Conservation (phyloP, 2,113 vertebrate species). For the Uria lomvia region DNA sequence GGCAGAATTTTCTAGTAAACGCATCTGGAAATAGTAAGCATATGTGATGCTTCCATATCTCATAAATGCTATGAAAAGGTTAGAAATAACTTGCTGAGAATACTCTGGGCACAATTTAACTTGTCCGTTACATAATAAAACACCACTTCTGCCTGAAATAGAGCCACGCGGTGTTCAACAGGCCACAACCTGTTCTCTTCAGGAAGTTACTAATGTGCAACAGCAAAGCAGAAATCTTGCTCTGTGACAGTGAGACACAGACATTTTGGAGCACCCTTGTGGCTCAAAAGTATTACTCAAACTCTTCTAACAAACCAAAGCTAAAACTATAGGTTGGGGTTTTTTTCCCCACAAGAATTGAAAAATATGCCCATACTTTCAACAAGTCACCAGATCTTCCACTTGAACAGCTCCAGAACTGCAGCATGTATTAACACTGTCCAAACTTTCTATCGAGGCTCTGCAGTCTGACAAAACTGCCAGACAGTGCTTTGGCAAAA, state of each 20-base stretch:
- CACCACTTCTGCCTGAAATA: neutral
- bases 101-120: neutral
- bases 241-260: neutral
- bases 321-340: neutral
- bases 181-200: neutral
- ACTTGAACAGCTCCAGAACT: neutral
- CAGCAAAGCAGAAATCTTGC: neutral
- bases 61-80: neutral
- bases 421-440: neutral
- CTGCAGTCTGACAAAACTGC: neutral
- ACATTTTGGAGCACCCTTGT: neutral
- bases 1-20: neutral
- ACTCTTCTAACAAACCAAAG: neutral
- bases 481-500: neutral
- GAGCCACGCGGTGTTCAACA: neutral
- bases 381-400: neutral
- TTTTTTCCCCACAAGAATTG: neutral
- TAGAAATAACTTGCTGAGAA: neutral
- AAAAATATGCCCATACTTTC: neutral
- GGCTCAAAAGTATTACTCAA: neutral
- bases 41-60: neutral
- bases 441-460: neutral
- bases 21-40: neutral
- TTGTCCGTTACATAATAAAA: neutral
- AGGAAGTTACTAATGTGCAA: accelerated